phyloP scores from a whole-genome alignment of 1,140 invertebrate species.

The Ceratoteleas bidentatus region DNA sequence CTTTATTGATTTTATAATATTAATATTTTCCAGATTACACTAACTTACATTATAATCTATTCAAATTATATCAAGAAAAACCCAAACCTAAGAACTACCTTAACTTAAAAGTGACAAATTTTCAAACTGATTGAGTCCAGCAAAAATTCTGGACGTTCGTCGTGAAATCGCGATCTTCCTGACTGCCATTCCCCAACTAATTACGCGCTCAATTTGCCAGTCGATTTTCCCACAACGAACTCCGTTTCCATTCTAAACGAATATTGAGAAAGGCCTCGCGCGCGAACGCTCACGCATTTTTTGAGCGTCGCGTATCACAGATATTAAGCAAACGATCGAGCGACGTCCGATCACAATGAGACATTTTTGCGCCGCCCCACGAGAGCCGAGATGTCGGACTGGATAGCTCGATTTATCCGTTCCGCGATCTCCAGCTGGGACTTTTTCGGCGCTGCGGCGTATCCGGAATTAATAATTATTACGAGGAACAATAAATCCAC shows the following conservation, averaged over 20 bases:
- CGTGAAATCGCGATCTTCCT: background rate
- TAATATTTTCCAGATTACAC: too few relatives aligned
- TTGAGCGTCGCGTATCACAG: background rate
- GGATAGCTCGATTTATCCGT: conserved; percentile 16
- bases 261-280: conserved; percentile 48
- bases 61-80: too few relatives aligned
- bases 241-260: conserved; percentile 40
- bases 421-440: background rate
- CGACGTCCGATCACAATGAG: background rate
- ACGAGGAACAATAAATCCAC: conserved; percentile 7
- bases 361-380: background rate
- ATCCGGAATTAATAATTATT: conserved; percentile 12
- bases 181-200: conserved; percentile 3
- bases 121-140: too few relatives aligned
- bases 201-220: conserved; percentile 21
- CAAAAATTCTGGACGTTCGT: too few relatives aligned
- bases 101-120: too few relatives aligned
- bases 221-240: conserved; percentile 41
- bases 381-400: conserved; percentile 19
- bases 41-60: too few relatives aligned
- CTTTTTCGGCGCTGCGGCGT: background rate
- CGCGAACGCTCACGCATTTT: conserved; percentile 18
- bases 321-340: conserved; percentile 18
- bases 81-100: too few relatives aligned
- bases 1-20: too few relatives aligned